A percentile compares a stretch with the other conserved stretches of the same genome.
Evolutionary conservation across 2,888 invertebrate species (phyloP).

Genomic region (Parochlus steinenii): DNA sequence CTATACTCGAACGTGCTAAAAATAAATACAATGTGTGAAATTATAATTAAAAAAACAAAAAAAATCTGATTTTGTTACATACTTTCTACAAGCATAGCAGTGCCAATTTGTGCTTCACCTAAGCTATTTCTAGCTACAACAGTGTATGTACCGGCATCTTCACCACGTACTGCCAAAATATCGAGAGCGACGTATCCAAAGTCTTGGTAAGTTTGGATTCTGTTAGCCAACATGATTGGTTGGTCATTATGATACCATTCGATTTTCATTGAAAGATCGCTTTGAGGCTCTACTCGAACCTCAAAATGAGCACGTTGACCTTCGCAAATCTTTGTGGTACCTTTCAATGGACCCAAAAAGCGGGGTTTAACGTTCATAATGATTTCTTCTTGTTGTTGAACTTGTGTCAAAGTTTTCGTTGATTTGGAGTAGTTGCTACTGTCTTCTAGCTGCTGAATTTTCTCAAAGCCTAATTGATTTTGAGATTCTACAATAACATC

Average conservation of each 20-base stretch:
- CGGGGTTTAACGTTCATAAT: constrained; percentile 64
- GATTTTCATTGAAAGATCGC: constrained; percentile 78
- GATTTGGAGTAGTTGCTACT: constrained; percentile 50
- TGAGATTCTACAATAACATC: constrained; percentile 80
- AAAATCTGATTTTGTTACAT: constrained; percentile 36
- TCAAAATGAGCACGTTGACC: constrained; percentile 91
- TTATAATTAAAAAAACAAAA: too few species aligned
- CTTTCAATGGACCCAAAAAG: constrained; percentile 77
- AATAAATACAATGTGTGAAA: constrained; percentile 1
- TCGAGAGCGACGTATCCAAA: constrained; percentile 96
- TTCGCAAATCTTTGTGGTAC: constrained; percentile 85
- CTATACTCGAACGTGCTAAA: constrained; percentile 72
- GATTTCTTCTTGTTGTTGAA: constrained; percentile 44
- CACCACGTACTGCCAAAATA: constrained; percentile 77
- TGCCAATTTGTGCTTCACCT: constrained; percentile 73
- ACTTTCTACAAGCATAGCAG: constrained; percentile 80
- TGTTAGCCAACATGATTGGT: constrained; percentile 71
- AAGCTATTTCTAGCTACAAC: constrained; percentile 81
- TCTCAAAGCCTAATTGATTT: constrained; percentile 80
- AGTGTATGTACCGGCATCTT: constrained; percentile 86
- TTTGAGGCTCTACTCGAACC: constrained; percentile 86
- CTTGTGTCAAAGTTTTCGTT: constrained; percentile 17
- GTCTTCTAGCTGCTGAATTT: constrained; percentile 82
- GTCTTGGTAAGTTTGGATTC: constrained; percentile 88
- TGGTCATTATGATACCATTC: constrained; percentile 97